Conservation (phyloP, 2,888 invertebrate genomes). For the Fabriciana adippe region DNA sequence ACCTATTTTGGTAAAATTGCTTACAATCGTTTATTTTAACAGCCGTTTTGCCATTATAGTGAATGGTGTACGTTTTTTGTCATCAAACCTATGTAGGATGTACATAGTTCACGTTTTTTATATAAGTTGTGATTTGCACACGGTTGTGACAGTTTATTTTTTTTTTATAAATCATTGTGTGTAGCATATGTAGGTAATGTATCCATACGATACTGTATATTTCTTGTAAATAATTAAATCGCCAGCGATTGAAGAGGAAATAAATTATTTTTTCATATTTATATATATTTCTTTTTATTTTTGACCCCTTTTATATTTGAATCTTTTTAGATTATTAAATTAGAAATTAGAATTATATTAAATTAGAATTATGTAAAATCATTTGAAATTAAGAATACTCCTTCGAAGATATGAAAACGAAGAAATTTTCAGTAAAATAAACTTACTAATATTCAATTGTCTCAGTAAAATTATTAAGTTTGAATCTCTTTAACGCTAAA, state of each 20-base stretch:
- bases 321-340: not conserved
- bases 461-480: too few relatives aligned
- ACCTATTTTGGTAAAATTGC: too few relatives aligned
- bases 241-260: conserved; percentile 37
- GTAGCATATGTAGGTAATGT: conserved; percentile 18
- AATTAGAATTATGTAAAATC: not conserved
- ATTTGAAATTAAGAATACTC: too few relatives aligned
- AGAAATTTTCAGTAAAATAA: too few relatives aligned
- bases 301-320: not conserved
- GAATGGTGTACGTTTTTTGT: too few relatives aligned
- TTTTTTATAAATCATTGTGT: conserved; percentile 16
- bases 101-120: conserved; percentile 7
- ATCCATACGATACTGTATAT: conserved; percentile 39
- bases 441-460: too few relatives aligned
- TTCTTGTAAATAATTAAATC: conserved; percentile 39
- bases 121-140: conserved; percentile 35
- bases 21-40: too few relatives aligned
- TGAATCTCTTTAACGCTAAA: too few relatives aligned
- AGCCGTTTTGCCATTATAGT: too few relatives aligned
- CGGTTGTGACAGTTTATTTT: conserved; percentile 35
- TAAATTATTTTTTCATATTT: conserved; percentile 45
- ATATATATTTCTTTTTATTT: conserved; percentile 22
- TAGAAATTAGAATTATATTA: not conserved
- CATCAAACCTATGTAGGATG: not conserved
- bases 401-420: too few relatives aligned